These are phyloP conservation scores for Barbus barbus DNA, from an alignment of 2,113 vertebrate species.

Conservation along the genomic window DNA sequence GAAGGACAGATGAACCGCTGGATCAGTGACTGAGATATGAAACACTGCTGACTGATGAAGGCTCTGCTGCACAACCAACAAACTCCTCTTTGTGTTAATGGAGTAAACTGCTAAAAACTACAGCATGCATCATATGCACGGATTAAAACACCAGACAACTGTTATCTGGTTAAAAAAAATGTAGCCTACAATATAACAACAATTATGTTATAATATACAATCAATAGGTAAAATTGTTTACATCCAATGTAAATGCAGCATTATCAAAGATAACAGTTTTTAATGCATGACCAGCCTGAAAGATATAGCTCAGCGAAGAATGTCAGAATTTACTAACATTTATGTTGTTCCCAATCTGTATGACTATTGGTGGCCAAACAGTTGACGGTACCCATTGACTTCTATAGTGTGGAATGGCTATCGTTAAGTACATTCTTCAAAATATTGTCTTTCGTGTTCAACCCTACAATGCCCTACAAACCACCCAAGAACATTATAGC, in stretches of 20 bases:
- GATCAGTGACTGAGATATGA: conserved; percentile 33
- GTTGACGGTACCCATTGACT: too few species aligned
- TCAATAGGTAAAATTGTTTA: background rate
- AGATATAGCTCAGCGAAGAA: too few species aligned
- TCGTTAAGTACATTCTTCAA: too few species aligned
- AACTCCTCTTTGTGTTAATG: conserved; percentile 32
- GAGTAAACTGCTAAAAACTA: background rate
- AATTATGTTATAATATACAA: background rate
- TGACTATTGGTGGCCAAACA: too few species aligned
- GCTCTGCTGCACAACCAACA: conserved; percentile 22
- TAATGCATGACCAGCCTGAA: background rate
- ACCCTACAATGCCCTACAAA: background rate
- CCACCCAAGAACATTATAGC: background rate
- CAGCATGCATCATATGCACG: background rate
- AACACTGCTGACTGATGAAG: conserved; percentile 44
- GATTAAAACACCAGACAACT: background rate
- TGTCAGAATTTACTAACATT: too few species aligned
- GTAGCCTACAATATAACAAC: background rate
- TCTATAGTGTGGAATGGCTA: too few species aligned
- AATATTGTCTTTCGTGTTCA: too few species aligned
- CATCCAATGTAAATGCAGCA: background rate
- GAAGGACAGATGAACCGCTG: background rate
- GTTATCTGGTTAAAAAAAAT: background rate
- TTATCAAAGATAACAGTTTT: background rate
- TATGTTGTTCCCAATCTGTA: too few species aligned